These are phyloP conservation scores for Paramormyrops kingsleyae DNA, from an alignment of 2,113 vertebrate species.

Conservation along the genomic window DNA sequence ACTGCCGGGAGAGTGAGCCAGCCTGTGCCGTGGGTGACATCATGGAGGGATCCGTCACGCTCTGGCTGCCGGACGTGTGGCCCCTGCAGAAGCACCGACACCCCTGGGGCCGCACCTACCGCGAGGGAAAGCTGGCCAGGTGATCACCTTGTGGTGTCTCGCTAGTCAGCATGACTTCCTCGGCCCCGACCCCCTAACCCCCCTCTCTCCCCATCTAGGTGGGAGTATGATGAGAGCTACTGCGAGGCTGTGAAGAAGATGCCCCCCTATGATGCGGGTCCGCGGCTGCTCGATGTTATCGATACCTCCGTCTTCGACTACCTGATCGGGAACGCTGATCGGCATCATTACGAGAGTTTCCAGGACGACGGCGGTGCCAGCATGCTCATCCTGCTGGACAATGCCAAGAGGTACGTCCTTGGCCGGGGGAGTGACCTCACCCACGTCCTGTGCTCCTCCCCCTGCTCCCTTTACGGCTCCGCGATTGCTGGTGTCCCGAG, in stretches of 20 bases:
- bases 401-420: constrained; percentile 80
- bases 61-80: constrained; percentile 97
- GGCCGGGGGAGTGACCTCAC: neutral
- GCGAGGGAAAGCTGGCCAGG: constrained; percentile 96
- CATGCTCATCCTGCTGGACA: constrained; percentile 96
- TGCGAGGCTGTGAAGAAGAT: constrained; percentile 97
- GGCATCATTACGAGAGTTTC: constrained; percentile 98
- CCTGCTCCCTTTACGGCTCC: neutral
- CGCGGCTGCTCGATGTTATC: constrained; percentile 87
- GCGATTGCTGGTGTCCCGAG: neutral
- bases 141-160: constrained; percentile 22
- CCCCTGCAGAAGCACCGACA: constrained; percentile 95
- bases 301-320: constrained; percentile 94
- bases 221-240: constrained; percentile 98
- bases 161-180: neutral
- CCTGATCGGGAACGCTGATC: constrained; percentile 91
- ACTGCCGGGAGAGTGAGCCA: constrained; percentile 92
- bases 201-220: constrained; percentile 53
- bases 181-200: no score
- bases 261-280: constrained; percentile 87
- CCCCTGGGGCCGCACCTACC: constrained; percentile 94
- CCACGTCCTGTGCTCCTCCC: neutral
- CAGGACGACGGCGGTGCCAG: constrained; percentile 94
- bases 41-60: constrained; percentile 90
- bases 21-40: constrained; percentile 84